A percentile compares a stretch with the other conserved stretches of the same genome.
phyloP scores from a whole-genome alignment of 2,888 invertebrate species.

The Chrysodeixis includens region DNA sequence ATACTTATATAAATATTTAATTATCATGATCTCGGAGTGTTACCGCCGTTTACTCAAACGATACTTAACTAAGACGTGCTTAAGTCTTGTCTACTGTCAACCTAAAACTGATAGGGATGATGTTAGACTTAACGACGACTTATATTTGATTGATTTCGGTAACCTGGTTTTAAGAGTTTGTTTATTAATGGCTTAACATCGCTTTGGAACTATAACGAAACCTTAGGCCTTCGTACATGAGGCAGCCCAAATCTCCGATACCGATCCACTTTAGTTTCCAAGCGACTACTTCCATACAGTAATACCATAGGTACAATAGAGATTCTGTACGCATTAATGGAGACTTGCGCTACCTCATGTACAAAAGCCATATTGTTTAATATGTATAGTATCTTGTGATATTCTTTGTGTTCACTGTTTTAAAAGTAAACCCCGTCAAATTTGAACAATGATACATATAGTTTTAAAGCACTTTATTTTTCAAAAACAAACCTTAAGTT shows the following conservation, averaged over 20 bases:
- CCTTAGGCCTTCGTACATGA: not conserved
- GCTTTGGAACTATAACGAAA: not conserved
- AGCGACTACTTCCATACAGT: too few species aligned
- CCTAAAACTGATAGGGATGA: not conserved
- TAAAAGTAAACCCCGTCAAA: conserved; percentile 19
- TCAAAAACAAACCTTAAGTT: not conserved
- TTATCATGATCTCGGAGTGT: conserved; percentile 38
- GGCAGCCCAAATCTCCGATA: too few species aligned
- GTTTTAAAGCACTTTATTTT: not conserved
- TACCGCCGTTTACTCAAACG: conserved; percentile 19
- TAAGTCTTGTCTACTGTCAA: not conserved
- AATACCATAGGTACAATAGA: too few species aligned
- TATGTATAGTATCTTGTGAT: conserved; percentile 33
- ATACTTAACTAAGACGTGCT: not conserved
- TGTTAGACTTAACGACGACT: not conserved
- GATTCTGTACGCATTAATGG: too few species aligned
- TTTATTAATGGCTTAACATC: not conserved
- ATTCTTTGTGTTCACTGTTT: conserved; percentile 45
- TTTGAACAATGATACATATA: not conserved
- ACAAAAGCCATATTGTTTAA: too few species aligned
- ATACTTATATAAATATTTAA: conserved; percentile 14
- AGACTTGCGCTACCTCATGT: too few species aligned
- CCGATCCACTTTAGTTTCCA: too few species aligned
- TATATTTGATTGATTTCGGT: not conserved
- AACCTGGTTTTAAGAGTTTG: not conserved